Evolutionary conservation across 92 coral and sea anemone species (phyloP).

Genomic region (Blastomussa wellsi): DNA sequence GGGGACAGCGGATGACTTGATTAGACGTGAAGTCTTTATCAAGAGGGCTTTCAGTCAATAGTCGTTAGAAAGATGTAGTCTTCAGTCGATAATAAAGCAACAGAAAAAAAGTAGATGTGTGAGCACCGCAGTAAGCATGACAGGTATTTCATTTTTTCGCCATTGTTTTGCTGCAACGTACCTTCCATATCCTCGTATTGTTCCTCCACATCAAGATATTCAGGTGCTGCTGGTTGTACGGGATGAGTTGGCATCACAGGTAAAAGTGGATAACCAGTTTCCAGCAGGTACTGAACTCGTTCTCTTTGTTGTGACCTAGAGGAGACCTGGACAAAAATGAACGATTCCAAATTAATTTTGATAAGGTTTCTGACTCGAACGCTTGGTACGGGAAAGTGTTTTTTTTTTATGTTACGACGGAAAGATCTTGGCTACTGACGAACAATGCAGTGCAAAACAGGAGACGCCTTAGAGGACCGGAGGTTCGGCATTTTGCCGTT

Average conservation of each 20-base stretch:
- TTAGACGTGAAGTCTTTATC: no score
- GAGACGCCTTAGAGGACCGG: no score
- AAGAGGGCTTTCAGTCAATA: neutral
- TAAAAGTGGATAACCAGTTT: conserved; percentile 59
- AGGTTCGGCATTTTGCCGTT: no score
- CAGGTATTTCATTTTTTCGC: neutral
- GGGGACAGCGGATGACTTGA: no score
- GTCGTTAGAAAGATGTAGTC: neutral
- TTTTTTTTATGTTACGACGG: neutral
- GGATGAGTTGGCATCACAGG: conserved; percentile 23
- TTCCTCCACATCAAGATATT: neutral
- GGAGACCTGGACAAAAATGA: conserved; percentile 26
- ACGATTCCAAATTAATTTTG: neutral
- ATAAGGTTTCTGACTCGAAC: neutral
- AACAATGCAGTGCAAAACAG: neutral
- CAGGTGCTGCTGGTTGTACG: neutral
- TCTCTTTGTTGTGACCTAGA: conserved; percentile 55
- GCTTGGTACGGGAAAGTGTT: neutral
- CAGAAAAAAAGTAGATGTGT: neutral
- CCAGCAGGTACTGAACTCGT: conserved; percentile 58
- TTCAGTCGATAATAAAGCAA: neutral
- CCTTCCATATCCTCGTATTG: conserved; percentile 41
- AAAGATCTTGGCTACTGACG: no score
- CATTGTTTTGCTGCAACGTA: neutral
- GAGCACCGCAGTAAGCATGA: neutral